Base-by-base conservation (phyloP, 2,797 vertebrate species). In the Chiroxiphia lanceolata region DNA sequence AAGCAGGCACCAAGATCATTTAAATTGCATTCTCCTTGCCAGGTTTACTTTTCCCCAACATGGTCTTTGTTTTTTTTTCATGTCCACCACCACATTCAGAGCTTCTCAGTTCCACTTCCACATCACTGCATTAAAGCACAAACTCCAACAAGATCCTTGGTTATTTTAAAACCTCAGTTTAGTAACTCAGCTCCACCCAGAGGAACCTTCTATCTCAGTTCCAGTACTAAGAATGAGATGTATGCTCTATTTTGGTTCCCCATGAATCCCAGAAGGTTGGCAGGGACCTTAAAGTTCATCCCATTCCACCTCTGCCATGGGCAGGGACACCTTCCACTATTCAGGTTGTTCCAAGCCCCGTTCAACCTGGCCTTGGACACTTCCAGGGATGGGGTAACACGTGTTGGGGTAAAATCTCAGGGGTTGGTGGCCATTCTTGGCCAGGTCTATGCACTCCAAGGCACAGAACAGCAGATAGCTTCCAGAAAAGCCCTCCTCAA, bases 1-100 rank as follows among this genome's bases (percentile, higher is more conserved):
- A 54, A 59, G 83, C 0, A 0, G 22, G 53, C 61, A 57, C 48
- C 53, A 42, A 70, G 36, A 69, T 1, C 0, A 0, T 10, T 71
- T 6, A 9, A 68, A 36, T 27, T 56, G 61, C 40, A 15, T 59
- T 78, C 79, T 23, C 69, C 40, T 50, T 8, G 1, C 13, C 13
- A 57, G 53, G 15, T n/a, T 80, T 22, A 16, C 40, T 75, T 15
- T n/a, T 40, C 12, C 38, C 31, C 17, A 33, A 21, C 34, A 27
- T 0, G 48, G 6, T 11, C 15, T 54, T 23, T 2, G 10, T 6
- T 8, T 6, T 13, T 10, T 11, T 0, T 17, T 14, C 10, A 60
- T 81, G 90, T 81, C 20, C 13, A 59, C 11, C n/a, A 22, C 22
- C 26, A 10, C 36, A 64, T 60, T 48, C n/a, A 34, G 51, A 68